phyloP scores from a whole-genome alignment of 1,140 invertebrate genomes.

The Drosophila ogumai region DNA sequence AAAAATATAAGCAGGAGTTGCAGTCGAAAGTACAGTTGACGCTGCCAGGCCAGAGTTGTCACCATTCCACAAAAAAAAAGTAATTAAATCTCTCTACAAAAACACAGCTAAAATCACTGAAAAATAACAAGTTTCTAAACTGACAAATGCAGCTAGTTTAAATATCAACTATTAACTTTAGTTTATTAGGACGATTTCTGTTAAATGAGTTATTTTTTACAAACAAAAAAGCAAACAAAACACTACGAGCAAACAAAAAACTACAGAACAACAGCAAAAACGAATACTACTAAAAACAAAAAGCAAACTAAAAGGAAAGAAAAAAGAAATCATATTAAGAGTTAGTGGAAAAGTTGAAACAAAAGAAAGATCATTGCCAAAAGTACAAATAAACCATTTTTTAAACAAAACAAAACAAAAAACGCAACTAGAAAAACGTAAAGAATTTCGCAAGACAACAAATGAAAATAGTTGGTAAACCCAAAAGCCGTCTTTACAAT shows the following conservation, averaged over 20 bases:
- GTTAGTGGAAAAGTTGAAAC: constrained; percentile 49
- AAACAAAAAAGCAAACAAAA: constrained; percentile 31
- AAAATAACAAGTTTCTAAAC: constrained; percentile 55
- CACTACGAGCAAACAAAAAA: constrained; percentile 41
- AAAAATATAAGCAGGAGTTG: constrained; percentile 16
- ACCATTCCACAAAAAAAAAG: constrained; percentile 46
- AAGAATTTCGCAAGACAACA: constrained; percentile 73
- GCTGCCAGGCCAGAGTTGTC: constrained; percentile 47
- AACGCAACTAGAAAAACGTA: constrained; percentile 72
- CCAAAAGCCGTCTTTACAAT: constrained; percentile 57
- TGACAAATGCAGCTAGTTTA: constrained; percentile 60
- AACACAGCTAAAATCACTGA: constrained; percentile 49
- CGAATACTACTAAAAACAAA: constrained; percentile 58
- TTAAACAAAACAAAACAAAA: constrained; percentile 38
- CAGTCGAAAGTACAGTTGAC: constrained; percentile 42
- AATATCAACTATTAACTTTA: constrained; percentile 60
- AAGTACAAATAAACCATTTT: constrained; percentile 84
- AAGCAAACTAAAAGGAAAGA: constrained; percentile 57
- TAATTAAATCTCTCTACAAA: constrained; percentile 23
- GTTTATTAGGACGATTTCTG: constrained; percentile 68
- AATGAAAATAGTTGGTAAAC: constrained; percentile 72
- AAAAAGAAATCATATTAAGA: constrained; percentile 42
- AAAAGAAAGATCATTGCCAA: constrained; percentile 79
- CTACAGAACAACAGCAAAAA: constrained; percentile 61
- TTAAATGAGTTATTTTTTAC: constrained; percentile 72